These are phyloP conservation scores for Steinernema feltiae DNA, from an alignment of 1,140 invertebrate species.

Conservation along the genomic window DNA sequence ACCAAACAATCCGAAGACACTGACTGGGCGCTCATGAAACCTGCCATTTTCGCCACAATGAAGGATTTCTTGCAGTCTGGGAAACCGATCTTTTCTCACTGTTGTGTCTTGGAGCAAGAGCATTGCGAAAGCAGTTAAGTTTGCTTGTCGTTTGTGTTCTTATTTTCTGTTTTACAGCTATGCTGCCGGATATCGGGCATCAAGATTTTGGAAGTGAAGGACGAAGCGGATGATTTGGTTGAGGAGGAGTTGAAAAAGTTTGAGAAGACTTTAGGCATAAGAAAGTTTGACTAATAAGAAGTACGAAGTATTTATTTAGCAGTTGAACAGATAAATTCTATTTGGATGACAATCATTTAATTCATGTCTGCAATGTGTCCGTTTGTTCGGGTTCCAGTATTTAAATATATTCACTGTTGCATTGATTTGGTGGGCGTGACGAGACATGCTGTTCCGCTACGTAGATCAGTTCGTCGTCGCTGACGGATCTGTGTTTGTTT, in stretches of 20 bases:
- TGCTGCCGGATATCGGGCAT: constrained; percentile 96
- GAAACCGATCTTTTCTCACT: constrained; percentile 76
- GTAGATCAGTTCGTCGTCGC: too few relatives aligned
- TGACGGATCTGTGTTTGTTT: too few relatives aligned
- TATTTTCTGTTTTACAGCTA: too few relatives aligned
- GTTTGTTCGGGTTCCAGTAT: too few relatives aligned
- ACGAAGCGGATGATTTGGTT: constrained; percentile 47
- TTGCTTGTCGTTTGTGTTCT: too few relatives aligned
- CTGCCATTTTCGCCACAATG: constrained; percentile 92
- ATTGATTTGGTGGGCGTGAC: too few relatives aligned
- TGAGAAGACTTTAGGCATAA: constrained; percentile 36
- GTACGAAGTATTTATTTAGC: background rate
- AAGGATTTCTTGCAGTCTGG: constrained; percentile 98
- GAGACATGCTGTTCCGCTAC: too few relatives aligned
- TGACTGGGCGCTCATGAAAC: constrained; percentile 86
- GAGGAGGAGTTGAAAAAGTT: constrained; percentile 51
- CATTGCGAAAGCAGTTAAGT: too few relatives aligned
- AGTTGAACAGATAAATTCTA: background rate
- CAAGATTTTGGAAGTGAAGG: constrained; percentile 86
- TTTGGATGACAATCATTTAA: too few relatives aligned
- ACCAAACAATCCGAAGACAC: constrained; percentile 78
- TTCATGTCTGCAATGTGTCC: too few relatives aligned
- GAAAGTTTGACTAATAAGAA: constrained; percentile 9
- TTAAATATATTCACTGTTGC: too few relatives aligned
- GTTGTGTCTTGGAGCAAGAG: background rate